phyloP scores from a whole-genome alignment of 1,140 invertebrate genomes.

The Hyles euphorbiae region DNA sequence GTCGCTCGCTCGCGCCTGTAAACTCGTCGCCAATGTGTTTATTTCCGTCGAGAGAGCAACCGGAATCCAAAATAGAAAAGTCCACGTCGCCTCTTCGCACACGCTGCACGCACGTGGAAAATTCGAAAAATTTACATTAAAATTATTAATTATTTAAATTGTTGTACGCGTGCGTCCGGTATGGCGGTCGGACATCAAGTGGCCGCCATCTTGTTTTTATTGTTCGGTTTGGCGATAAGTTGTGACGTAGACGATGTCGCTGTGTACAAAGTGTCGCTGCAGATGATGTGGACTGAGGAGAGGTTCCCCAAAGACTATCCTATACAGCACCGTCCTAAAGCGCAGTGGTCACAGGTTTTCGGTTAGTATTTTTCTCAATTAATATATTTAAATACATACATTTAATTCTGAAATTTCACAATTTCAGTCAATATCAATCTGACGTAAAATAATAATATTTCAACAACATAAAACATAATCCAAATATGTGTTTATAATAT shows the following conservation, averaged over 20 bases:
- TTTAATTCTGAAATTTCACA: too few species aligned
- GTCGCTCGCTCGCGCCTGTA: conserved; percentile 29
- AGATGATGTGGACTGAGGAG: conserved; percentile 90
- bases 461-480: too few species aligned
- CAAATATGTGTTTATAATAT: too few species aligned
- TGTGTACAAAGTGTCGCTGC: conserved; percentile 88
- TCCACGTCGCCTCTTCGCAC: conserved; percentile 48
- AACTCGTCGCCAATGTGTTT: conserved; percentile 53
- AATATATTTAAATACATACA: too few species aligned
- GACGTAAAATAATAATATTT: too few species aligned
- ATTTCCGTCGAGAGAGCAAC: conserved; percentile 58
- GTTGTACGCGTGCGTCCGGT: conserved; percentile 25
- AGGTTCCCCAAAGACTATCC: conserved; percentile 93
- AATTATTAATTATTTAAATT: conserved; percentile 5
- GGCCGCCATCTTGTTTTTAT: conserved; percentile 62
- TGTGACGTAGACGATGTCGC: conserved; percentile 78
- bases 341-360: conserved; percentile 92
- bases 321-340: conserved; percentile 86
- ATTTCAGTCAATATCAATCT: too few species aligned
- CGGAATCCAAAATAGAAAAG: conserved; percentile 70
- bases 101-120: conserved; percentile 51
- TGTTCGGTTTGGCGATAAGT: conserved; percentile 23
- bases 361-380: conserved; percentile 77
- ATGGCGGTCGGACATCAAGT: conserved; percentile 38
- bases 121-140: conserved; percentile 5